Evolutionary conservation across 1,140 invertebrate species (phyloP).

Genomic region (Bombus balteatus): DNA sequence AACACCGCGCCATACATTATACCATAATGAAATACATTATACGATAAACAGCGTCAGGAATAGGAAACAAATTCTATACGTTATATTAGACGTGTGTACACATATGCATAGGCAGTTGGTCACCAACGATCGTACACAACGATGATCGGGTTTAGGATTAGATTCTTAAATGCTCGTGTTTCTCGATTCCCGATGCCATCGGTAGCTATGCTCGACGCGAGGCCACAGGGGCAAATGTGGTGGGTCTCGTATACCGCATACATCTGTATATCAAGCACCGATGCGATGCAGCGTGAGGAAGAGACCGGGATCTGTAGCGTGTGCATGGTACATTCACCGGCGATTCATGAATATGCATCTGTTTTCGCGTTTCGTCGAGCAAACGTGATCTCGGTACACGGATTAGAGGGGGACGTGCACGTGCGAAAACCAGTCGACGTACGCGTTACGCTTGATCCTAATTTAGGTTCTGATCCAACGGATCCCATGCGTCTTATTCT

Average conservation of each 20-base stretch:
- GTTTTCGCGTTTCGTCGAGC: slow-evolving; percentile 57
- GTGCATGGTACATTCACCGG: slow-evolving; percentile 43
- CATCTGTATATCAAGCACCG: too few species aligned
- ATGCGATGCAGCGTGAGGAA: slow-evolving; percentile 60
- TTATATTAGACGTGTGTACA: too few species aligned
- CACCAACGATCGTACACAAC: neutral
- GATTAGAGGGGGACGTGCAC: slow-evolving; percentile 36
- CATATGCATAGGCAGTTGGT: neutral
- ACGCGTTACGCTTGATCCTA: slow-evolving; percentile 45
- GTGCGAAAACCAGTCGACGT: slow-evolving; percentile 55
- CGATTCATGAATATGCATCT: slow-evolving; percentile 73
- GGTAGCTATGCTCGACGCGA: slow-evolving; percentile 62
- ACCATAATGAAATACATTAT: too few species aligned
- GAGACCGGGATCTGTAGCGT: slow-evolving; percentile 42
- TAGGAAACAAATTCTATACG: too few species aligned
- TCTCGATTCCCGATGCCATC: slow-evolving; percentile 25
- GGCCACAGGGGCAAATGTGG: slow-evolving; percentile 53
- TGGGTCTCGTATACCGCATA: slow-evolving; percentile 22
- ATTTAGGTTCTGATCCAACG: slow-evolving; percentile 24
- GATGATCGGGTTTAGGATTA: too few species aligned
- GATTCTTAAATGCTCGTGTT: slow-evolving; percentile 21
- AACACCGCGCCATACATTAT: too few species aligned
- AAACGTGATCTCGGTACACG: slow-evolving; percentile 26
- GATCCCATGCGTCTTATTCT: slow-evolving; percentile 7
- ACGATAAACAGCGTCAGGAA: too few species aligned